These are phyloP conservation scores for Lindbergichthys nudifrons DNA, from an alignment of 2,797 vertebrate species.

Conservation along the genomic window DNA sequence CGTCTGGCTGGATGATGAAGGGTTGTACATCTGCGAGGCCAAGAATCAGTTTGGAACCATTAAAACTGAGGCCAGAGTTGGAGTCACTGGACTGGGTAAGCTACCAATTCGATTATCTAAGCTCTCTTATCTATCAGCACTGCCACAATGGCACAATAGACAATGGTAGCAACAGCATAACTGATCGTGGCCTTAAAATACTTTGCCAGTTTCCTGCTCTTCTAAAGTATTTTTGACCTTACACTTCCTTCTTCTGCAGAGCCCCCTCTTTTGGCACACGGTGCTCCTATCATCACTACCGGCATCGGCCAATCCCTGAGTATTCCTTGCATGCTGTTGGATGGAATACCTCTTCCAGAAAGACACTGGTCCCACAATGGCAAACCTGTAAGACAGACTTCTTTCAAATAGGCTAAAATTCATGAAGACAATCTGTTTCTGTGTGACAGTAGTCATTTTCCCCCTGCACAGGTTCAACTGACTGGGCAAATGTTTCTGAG, in stretches of 20 bases:
- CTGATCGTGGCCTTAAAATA: slow-evolving; percentile 18
- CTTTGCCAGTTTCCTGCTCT: slow-evolving; percentile 8
- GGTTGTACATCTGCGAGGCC: slow-evolving; percentile 89
- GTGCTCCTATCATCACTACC: slow-evolving; percentile 79
- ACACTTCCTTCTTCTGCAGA: slow-evolving; percentile 64
- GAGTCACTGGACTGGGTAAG: slow-evolving; percentile 89
- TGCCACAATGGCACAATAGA: not conserved
- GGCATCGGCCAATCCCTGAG: slow-evolving; percentile 86
- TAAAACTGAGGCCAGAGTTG: slow-evolving; percentile 83
- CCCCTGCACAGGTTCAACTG: slow-evolving; percentile 78
- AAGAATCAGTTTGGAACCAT: slow-evolving; percentile 90
- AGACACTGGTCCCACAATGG: slow-evolving; percentile 89
- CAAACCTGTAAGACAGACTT: slow-evolving; percentile 82
- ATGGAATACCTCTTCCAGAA: slow-evolving; percentile 88
- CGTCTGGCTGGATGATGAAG: slow-evolving; percentile 88
- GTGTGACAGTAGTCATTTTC: not conserved
- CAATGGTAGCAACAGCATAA: not conserved
- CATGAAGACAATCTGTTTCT: not conserved
- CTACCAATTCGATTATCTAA: not conserved
- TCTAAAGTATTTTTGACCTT: slow-evolving; percentile 29
- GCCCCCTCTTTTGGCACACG: slow-evolving; percentile 87
- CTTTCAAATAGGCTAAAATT: not conserved
- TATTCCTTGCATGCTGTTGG: slow-evolving; percentile 90
- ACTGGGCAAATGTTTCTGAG: slow-evolving; percentile 77
- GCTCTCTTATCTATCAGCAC: not conserved